phyloP scores from a whole-genome alignment of 2,888 invertebrate genomes.

The Amphipyra berbera region DNA sequence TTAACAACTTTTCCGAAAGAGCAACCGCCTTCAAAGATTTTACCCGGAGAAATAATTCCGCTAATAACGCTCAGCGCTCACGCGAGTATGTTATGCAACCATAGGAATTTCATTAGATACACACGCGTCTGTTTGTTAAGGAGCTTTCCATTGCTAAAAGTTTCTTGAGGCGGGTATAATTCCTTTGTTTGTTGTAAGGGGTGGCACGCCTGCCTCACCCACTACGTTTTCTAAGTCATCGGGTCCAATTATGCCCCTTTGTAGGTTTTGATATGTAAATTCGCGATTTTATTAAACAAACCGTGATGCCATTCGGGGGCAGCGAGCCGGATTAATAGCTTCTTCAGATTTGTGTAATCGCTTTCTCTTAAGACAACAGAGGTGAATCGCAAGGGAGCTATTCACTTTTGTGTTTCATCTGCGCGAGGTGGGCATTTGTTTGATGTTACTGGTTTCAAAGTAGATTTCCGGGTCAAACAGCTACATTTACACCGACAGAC shows the following conservation, averaged over 20 bases:
- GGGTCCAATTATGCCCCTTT: slow-evolving; percentile 90
- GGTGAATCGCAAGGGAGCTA: slow-evolving; percentile 81
- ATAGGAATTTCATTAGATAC: slow-evolving; percentile 90
- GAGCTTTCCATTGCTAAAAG: slow-evolving; percentile 90
- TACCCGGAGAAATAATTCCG: slow-evolving; percentile 88
- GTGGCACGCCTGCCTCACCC: slow-evolving; percentile 83
- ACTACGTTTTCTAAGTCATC: slow-evolving; percentile 90
- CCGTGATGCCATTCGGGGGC: slow-evolving; percentile 89
- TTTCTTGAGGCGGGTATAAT: slow-evolving; percentile 90
- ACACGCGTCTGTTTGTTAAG: slow-evolving; percentile 90
- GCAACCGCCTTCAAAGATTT: slow-evolving; percentile 89
- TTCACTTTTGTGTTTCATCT: slow-evolving; percentile 72
- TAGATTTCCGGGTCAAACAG: slow-evolving; percentile 56
- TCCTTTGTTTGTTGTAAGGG: slow-evolving; percentile 89
- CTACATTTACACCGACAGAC: slow-evolving; percentile 24
- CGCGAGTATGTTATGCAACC: slow-evolving; percentile 89
- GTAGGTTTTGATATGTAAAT: slow-evolving; percentile 90
- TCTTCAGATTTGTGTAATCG: slow-evolving; percentile 90
- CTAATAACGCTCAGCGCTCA: slow-evolving; percentile 87
- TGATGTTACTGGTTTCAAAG: slow-evolving; percentile 64
- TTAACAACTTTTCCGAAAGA: slow-evolving; percentile 89
- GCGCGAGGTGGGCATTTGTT: slow-evolving; percentile 60
- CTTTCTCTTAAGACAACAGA: slow-evolving; percentile 88
- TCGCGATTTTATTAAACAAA: slow-evolving; percentile 90
- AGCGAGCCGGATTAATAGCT: slow-evolving; percentile 90